A percentile compares a stretch with the other conserved stretches of the same genome.
phyloP scores from a whole-genome alignment of 2,888 invertebrate genomes.

The Ametastegia equiseti region DNA sequence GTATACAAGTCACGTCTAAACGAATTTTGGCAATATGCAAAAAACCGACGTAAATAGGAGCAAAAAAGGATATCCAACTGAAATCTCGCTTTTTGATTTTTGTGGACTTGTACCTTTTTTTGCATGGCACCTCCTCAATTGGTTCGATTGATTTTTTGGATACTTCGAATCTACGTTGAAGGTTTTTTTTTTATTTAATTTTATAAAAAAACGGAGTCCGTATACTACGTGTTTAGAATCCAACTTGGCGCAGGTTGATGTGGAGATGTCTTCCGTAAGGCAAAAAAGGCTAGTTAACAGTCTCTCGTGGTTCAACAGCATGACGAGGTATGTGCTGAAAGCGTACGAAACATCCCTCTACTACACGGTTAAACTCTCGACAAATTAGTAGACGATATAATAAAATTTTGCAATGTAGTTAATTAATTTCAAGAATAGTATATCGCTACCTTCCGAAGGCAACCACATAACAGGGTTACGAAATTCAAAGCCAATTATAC shows the following conservation, averaged over 20 bases:
- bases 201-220: not conserved
- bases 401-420: constrained; percentile 37
- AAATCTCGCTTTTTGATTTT: too few relatives aligned
- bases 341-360: constrained; percentile 63
- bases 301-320: constrained; percentile 65
- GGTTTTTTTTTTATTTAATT: not conserved
- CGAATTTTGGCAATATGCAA: too few relatives aligned
- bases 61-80: too few relatives aligned
- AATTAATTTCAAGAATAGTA: constrained; percentile 44
- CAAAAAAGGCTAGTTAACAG: not conserved
- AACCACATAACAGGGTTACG: constrained; percentile 61
- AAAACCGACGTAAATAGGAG: too few relatives aligned
- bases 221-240: not conserved
- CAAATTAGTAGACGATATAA: constrained; percentile 47
- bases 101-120: too few relatives aligned
- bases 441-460: constrained; percentile 57
- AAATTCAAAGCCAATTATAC: constrained; percentile 66
- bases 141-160: not conserved
- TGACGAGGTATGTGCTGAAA: constrained; percentile 73
- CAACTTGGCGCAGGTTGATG: not conserved
- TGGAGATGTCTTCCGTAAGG: constrained; percentile 17
- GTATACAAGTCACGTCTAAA: too few relatives aligned
- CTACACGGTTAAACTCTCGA: constrained; percentile 44
- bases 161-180: not conserved
- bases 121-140: too few relatives aligned